These are phyloP conservation scores for Philopotamus ludificatus DNA, from an alignment of 1,140 invertebrate species.

Conservation along the genomic window DNA sequence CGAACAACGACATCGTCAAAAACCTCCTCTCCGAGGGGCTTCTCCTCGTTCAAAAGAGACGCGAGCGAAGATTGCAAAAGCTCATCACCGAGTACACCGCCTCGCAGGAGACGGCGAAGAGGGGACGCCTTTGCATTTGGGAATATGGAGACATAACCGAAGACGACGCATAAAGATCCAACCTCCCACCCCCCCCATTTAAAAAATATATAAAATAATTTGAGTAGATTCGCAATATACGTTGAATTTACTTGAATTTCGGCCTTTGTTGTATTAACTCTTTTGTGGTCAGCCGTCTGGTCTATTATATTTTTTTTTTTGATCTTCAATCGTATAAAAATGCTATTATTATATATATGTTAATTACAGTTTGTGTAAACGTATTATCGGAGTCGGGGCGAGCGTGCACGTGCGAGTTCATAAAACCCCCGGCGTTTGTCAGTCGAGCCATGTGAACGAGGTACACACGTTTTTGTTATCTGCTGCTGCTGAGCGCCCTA, in stretches of 20 bases:
- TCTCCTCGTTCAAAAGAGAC: slow-evolving; percentile 75
- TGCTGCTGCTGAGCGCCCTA: no score
- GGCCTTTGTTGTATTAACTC: neutral
- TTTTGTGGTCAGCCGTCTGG: no score
- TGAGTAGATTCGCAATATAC: slow-evolving; percentile 13
- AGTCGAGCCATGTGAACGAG: no score
- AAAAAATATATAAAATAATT: slow-evolving; percentile 2
- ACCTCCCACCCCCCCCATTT: neutral
- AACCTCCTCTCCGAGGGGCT: slow-evolving; percentile 82
- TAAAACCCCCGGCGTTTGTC: no score
- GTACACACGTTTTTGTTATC: no score
- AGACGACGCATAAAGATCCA: slow-evolving; percentile 69
- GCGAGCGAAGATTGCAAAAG: slow-evolving; percentile 78
- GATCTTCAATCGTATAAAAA: no score
- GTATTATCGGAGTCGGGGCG: no score
- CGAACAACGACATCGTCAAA: slow-evolving; percentile 81
- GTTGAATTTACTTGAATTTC: slow-evolving; percentile 23
- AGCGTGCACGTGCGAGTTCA: no score
- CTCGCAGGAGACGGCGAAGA: slow-evolving; percentile 83
- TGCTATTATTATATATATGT: no score
- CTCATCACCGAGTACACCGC: slow-evolving; percentile 79
- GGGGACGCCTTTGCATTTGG: slow-evolving; percentile 86
- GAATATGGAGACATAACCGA: slow-evolving; percentile 94
- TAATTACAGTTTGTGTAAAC: no score
- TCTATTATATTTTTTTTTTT: no score